These are phyloP conservation scores for Plestiodon gilberti DNA, from an alignment of 2,113 vertebrate species.

Conservation along the genomic window DNA sequence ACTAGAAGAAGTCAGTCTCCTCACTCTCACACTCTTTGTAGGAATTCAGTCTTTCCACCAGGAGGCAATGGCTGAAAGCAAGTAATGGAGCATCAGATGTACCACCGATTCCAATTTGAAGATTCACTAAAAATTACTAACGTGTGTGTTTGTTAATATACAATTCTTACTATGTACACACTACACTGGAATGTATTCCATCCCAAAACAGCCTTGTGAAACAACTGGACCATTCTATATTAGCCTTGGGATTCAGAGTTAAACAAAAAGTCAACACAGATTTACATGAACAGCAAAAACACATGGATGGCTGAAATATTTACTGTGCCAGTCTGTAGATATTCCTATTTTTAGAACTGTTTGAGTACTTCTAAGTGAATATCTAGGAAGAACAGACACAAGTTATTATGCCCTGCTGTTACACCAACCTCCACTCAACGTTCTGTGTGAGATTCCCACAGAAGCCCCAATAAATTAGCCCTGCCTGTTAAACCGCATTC, in stretches of 20 bases:
- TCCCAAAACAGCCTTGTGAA: conserved; percentile 73
- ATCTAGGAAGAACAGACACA: conserved; percentile 69
- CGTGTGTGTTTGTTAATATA: conserved; percentile 69
- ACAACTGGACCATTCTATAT: conserved; percentile 70
- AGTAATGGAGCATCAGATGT: conserved; percentile 69
- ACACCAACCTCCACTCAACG: neutral
- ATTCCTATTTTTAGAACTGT: conserved; percentile 70
- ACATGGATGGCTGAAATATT: conserved; percentile 61
- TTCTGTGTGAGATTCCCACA: neutral
- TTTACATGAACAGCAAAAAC: conserved; percentile 62
- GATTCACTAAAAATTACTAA: conserved; percentile 75
- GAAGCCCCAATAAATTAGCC: neutral
- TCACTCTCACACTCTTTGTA: conserved; percentile 33
- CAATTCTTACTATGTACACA: conserved; percentile 80
- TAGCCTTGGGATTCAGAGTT: conserved; percentile 57
- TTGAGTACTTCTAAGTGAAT: conserved; percentile 68
- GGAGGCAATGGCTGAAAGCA: conserved; percentile 57
- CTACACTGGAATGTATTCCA: conserved; percentile 79
- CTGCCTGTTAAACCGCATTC: neutral
- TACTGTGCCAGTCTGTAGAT: conserved; percentile 59
- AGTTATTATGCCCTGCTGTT: neutral
- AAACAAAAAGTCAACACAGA: conserved; percentile 64
- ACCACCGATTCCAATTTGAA: conserved; percentile 64
- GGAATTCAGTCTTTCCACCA: conserved; percentile 48
- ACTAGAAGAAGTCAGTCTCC: conserved; percentile 12